Evolutionary conservation across 1,140 invertebrate species (phyloP).

Genomic region (Tenebrio molitor): DNA sequence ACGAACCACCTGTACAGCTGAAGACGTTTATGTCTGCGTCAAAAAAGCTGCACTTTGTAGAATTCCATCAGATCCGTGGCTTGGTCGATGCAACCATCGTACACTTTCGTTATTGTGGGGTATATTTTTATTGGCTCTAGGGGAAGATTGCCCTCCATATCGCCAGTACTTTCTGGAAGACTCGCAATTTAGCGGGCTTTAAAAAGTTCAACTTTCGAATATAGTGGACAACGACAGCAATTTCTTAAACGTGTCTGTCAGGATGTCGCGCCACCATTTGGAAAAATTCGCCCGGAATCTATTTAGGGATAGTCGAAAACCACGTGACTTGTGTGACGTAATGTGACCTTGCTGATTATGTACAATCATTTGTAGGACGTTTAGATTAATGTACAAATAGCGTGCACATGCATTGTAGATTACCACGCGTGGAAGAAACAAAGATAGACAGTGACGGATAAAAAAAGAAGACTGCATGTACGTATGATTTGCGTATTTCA

Average conservation of each 20-base stretch:
- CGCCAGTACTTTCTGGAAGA: no score
- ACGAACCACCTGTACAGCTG: no score
- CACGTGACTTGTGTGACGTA: constrained; percentile 45
- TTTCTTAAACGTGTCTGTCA: background rate
- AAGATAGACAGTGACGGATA: background rate
- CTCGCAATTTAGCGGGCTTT: background rate
- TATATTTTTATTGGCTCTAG: no score
- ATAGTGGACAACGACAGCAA: constrained; percentile 16
- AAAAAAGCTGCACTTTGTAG: no score
- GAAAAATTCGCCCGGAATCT: constrained; percentile 7
- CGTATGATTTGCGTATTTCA: constrained; percentile 39
- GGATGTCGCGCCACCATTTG: background rate
- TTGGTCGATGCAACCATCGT: no score
- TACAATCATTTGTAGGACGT: constrained; percentile 53
- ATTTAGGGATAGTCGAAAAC: background rate
- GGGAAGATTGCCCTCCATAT: no score
- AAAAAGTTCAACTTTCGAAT: constrained; percentile 31
- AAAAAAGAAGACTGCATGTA: background rate
- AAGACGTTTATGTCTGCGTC: no score
- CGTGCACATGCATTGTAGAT: constrained; percentile 37
- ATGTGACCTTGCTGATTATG: constrained; percentile 52
- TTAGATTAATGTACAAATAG: constrained; percentile 47
- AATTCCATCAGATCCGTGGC: no score
- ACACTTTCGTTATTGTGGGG: no score
- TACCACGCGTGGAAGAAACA: constrained; percentile 29